Conservation (phyloP, 2,888 invertebrate genomes). For the Tinea pellionella region DNA sequence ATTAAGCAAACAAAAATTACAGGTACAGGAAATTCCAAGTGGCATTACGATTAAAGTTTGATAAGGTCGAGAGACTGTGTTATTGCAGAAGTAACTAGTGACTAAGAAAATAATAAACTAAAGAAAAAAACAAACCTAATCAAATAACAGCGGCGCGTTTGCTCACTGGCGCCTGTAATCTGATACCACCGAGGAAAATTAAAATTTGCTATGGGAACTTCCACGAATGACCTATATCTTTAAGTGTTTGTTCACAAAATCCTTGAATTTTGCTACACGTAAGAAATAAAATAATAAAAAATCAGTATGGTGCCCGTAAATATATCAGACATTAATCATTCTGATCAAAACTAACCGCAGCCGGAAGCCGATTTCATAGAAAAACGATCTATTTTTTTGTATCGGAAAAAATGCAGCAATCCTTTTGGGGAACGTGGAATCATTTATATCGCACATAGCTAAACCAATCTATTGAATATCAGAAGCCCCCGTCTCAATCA, state of each 20-base stretch:
- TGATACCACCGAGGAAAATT: constrained; percentile 24
- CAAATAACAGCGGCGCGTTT: constrained; percentile 46
- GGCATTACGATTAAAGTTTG: neutral
- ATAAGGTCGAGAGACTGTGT: neutral
- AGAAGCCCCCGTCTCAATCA: constrained; percentile 9
- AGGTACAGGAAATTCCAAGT: neutral
- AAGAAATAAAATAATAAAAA: neutral
- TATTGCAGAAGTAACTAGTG: neutral
- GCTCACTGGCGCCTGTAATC: constrained; percentile 60
- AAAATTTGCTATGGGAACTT: constrained; percentile 6
- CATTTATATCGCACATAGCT: constrained; percentile 33
- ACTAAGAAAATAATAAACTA: neutral
- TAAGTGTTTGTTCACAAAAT: neutral
- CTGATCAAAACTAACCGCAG: constrained; percentile 27
- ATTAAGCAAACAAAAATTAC: constrained; percentile 14
- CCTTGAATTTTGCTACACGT: neutral
- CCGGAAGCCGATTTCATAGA: constrained; percentile 31
- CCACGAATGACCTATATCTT: constrained; percentile 11
- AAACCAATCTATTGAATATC: constrained; percentile 15
- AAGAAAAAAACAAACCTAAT: constrained; percentile 35
- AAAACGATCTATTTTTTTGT: constrained; percentile 21
- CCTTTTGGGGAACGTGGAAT: constrained; percentile 29
- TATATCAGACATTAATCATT: constrained; percentile 27
- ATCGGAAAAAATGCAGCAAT: constrained; percentile 26
- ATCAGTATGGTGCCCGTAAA: neutral